Conservation (phyloP, 1,140 invertebrate genomes). For the Mya arenaria region DNA sequence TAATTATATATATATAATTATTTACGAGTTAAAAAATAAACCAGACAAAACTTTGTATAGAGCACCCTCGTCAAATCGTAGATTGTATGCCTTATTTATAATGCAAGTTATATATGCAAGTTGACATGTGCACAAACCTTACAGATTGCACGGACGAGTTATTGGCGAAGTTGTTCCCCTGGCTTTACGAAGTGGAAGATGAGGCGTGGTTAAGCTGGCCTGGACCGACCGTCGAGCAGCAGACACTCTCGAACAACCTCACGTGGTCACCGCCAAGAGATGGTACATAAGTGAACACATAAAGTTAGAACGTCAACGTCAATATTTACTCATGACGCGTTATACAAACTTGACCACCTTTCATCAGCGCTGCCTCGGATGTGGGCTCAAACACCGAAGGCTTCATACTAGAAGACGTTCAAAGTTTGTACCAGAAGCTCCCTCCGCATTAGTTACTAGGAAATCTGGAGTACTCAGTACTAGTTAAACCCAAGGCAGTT, state of each 20-base stretch:
- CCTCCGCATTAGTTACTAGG: neutral
- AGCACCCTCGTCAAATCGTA: too few species aligned
- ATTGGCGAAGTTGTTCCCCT: slow-evolving; percentile 1
- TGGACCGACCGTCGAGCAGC: neutral
- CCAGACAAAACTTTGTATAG: too few species aligned
- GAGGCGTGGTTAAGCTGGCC: slow-evolving; percentile 1
- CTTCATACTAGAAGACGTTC: neutral
- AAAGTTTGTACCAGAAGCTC: neutral
- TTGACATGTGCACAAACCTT: too few species aligned
- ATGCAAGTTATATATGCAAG: too few species aligned
- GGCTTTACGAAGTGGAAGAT: slow-evolving; percentile 2
- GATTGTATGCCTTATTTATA: too few species aligned
- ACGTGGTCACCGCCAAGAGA: neutral
- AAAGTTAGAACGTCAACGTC: neutral
- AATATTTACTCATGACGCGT: neutral
- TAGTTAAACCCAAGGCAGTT: too few species aligned
- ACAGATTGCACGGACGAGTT: slow-evolving; percentile 4
- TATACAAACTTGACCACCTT: neutral
- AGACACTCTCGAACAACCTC: neutral
- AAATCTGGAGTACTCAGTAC: neutral
- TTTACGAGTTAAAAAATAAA: too few species aligned
- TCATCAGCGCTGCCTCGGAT: too few species aligned
- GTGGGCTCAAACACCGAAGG: neutral
- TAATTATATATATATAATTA: too few species aligned
- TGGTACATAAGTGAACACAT: neutral